phyloP scores from a whole-genome alignment of 2,888 invertebrate genomes.

The Polyommatus iphigenia region DNA sequence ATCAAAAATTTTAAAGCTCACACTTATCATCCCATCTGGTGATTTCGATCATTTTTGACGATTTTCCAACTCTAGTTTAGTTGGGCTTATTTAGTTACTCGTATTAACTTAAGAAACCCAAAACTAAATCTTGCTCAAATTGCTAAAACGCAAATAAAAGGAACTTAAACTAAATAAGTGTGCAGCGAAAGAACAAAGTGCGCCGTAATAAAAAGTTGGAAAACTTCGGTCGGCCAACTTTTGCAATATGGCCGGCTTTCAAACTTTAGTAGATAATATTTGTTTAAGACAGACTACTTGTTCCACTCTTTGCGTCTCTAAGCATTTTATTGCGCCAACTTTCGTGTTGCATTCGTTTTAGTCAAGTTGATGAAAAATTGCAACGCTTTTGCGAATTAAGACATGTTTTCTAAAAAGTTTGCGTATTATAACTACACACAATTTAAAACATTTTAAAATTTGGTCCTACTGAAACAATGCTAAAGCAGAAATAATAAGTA shows the following conservation, averaged over 20 bases:
- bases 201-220: constrained; percentile 62
- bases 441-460: too few species aligned
- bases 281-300: constrained; percentile 35
- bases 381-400: neutral
- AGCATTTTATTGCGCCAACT: constrained; percentile 27
- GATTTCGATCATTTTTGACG: too few species aligned
- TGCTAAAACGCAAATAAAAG: constrained; percentile 9
- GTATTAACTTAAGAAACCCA: too few species aligned
- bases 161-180: constrained; percentile 47
- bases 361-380: constrained; percentile 4
- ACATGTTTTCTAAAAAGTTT: neutral
- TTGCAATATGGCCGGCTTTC: constrained; percentile 69
- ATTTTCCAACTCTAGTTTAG: too few species aligned
- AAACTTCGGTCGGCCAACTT: constrained; percentile 58
- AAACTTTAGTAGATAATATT: constrained; percentile 45
- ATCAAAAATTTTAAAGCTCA: too few species aligned
- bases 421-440: too few species aligned
- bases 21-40: too few species aligned
- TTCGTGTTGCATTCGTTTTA: constrained; percentile 25
- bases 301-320: constrained; percentile 29
- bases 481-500: too few species aligned
- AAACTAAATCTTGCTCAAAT: constrained; percentile 7
- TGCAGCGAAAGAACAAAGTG: constrained; percentile 59
- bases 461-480: too few species aligned
- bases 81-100: too few species aligned